A percentile compares a stretch with the other conserved stretches of the same genome.
Evolutionary conservation across 2,888 invertebrate genomes (phyloP).

Genomic region (Patella depressa): DNA sequence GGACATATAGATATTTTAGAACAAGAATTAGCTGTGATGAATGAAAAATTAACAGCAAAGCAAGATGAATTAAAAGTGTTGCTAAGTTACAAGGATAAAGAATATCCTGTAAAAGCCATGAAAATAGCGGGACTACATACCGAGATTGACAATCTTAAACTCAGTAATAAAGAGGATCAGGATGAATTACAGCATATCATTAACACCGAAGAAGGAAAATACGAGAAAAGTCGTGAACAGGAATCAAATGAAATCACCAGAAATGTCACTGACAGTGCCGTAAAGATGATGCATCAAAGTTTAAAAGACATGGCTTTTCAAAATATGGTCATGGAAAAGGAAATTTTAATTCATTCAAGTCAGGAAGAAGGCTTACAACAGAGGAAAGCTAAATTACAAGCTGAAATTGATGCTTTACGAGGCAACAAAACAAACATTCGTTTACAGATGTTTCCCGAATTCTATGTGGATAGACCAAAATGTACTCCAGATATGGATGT

Average conservation of each 20-base stretch:
- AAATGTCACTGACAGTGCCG: constrained; percentile 58
- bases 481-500: constrained; percentile 70
- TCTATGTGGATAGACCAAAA: constrained; percentile 62
- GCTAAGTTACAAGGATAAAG: constrained; percentile 69
- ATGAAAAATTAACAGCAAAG: constrained; percentile 50
- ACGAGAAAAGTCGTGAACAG: constrained; percentile 55
- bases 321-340: constrained; percentile 68
- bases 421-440: constrained; percentile 63
- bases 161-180: constrained; percentile 64
- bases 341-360: constrained; percentile 63
- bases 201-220: constrained; percentile 62
- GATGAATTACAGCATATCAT: constrained; percentile 66
- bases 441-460: constrained; percentile 69
- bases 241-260: constrained; percentile 53
- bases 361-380: constrained; percentile 56
- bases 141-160: constrained; percentile 61
- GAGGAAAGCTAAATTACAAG: constrained; percentile 47
- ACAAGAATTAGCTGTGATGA: constrained; percentile 50
- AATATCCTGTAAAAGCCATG: constrained; percentile 70
- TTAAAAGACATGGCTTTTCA: constrained; percentile 68
- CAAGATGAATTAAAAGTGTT: constrained; percentile 62
- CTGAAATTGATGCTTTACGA: constrained; percentile 51
- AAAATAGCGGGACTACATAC: constrained; percentile 64
- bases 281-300: constrained; percentile 66
- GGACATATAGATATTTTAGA: constrained; percentile 49